phyloP scores from a whole-genome alignment of 2,113 vertebrate species.

The Thymallus thymallus region DNA sequence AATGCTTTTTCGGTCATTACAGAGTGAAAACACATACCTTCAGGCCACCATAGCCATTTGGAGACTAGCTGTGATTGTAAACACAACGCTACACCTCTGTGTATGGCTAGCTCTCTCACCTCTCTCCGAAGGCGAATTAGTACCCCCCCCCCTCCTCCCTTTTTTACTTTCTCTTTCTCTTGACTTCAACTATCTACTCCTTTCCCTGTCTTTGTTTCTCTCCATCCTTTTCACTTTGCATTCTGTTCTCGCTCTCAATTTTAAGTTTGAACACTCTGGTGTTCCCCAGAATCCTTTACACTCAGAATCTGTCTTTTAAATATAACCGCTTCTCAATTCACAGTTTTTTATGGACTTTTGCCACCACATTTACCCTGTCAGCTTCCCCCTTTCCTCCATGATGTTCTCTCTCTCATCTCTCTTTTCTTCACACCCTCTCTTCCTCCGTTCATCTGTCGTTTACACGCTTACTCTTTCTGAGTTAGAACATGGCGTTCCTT shows the following conservation, averaged over 20 bases:
- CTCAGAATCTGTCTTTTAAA: too few relatives aligned
- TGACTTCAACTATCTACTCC: neutral
- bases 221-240: too few relatives aligned
- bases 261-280: too few relatives aligned
- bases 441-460: conserved; percentile 13
- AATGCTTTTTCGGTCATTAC: conserved; percentile 5
- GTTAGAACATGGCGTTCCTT: neutral
- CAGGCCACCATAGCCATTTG: neutral
- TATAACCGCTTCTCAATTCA: too few relatives aligned
- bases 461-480: neutral
- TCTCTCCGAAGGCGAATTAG: neutral
- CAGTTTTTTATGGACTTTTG: too few relatives aligned
- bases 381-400: neutral
- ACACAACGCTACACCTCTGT: neutral
- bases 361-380: neutral
- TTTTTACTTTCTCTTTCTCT: neutral
- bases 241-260: too few relatives aligned
- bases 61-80: neutral
- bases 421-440: conserved; percentile 9
- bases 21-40: neutral
- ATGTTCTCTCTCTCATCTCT: neutral
- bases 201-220: neutral
- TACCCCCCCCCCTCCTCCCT: neutral
- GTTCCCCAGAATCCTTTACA: too few relatives aligned
- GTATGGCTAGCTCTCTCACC: neutral